A percentile compares a stretch with the other conserved stretches of the same genome.
phyloP scores from a whole-genome alignment of 2,888 invertebrate species.

The Dicranocentrus wangi region DNA sequence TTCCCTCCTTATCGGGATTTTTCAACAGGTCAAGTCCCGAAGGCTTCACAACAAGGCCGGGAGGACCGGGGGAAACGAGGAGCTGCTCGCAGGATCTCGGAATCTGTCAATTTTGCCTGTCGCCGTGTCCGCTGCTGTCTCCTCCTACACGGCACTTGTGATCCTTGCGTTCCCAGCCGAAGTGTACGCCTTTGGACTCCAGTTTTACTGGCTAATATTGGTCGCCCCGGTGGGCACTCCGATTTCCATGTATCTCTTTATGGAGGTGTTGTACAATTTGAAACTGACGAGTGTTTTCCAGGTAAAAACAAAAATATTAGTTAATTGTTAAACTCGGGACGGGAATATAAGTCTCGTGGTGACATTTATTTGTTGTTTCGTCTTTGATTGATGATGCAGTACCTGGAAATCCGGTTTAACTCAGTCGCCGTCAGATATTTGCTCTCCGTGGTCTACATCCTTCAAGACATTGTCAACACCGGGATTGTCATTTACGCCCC shows the following conservation, averaged over 20 bases:
- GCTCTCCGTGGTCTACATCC: conserved; percentile 67
- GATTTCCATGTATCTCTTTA: not conserved
- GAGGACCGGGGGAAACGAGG: too few species aligned
- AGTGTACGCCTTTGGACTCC: not conserved
- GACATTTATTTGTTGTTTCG: not conserved
- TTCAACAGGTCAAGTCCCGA: too few species aligned
- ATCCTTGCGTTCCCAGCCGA: not conserved
- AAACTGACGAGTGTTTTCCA: conserved; percentile 68
- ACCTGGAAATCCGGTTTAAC: conserved; percentile 68
- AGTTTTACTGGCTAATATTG: not conserved
- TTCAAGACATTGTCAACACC: conserved; percentile 67
- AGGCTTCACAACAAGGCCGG: too few species aligned
- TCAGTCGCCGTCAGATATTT: conserved; percentile 64
- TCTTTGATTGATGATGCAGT: conserved; percentile 50
- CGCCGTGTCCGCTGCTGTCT: too few species aligned
- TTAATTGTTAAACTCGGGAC: not conserved
- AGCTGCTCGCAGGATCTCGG: too few species aligned
- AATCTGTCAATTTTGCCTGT: too few species aligned
- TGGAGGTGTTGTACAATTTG: not conserved
- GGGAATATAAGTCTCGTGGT: not conserved
- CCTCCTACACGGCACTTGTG: not conserved
- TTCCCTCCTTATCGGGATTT: too few species aligned
- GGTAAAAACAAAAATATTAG: conserved; percentile 42
- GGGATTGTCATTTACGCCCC: conserved; percentile 74
- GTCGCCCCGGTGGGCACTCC: not conserved